Base-by-base conservation (phyloP, 2,113 vertebrate genomes). In the Cephalopterus ornatus region DNA sequence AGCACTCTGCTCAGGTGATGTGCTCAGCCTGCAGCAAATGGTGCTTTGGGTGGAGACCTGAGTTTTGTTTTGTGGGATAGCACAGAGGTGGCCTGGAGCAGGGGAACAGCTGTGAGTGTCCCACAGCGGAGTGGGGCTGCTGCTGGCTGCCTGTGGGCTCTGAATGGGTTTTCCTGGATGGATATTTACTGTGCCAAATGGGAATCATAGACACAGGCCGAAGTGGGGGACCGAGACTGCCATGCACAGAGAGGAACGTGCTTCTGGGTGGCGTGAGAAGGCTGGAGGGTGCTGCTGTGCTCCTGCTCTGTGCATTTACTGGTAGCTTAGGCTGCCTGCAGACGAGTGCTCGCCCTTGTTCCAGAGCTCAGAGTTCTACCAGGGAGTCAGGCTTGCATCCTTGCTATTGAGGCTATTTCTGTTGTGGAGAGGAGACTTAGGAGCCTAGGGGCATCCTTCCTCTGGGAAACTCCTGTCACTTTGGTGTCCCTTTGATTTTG, bases 181-280 rank as follows among this genome's bases (percentile, higher is more conserved):
- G 52, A 11, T 52, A 8, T 1, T 9, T 42, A 9, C 11, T 52
- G 22, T 86, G 46, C 37, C 33, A 12, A 27, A 6, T 32, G 32
- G 67, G 47, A 47, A 24, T 79, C 11, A 2, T 0, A 75, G 67
- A 21, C 52, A 46, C 21, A 39, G 59, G 55, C 50, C 70, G 72
- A 55, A 74, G 26, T 37, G 44, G 52, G 66, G 66, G 67, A 23
- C 61, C 14, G 28, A 59, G 50, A 10, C 37, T 56, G 67, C 52
- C 5, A 1, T 9, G 56, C 46, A 6, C 4, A 1, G 46, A 53
- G 75, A n/a, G 37, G 22, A 66, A 19, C 0, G 3, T 84, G 77
- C n/a, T 71, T n/a, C 42, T 67, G 56, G 52, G 52, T n/a, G 11
- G 35, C 4, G 9, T 5, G 5, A 46, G 87, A 61, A 65, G 70